These are phyloP conservation scores for Gorsachius goisagi DNA, from an alignment of 2,113 vertebrate species.

Conservation along the genomic window DNA sequence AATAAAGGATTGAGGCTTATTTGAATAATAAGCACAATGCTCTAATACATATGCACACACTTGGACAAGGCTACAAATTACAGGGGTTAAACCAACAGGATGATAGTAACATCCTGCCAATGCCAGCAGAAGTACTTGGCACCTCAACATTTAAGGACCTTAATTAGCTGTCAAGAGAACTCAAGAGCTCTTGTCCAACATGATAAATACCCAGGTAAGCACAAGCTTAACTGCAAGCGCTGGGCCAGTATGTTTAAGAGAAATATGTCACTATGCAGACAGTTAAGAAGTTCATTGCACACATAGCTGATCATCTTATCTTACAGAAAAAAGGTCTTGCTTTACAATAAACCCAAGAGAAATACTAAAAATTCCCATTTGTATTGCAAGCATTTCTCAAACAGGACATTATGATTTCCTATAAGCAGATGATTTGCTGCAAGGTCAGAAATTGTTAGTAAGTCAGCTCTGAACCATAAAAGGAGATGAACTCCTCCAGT, in stretches of 20 bases:
- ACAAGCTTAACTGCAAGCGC: neutral
- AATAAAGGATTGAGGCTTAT: neutral
- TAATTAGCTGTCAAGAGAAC: neutral
- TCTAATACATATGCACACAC: fast-evolving
- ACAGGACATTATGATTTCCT: neutral
- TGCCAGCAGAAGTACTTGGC: neutral
- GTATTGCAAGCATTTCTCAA: neutral
- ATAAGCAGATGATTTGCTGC: neutral
- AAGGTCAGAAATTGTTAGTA: neutral
- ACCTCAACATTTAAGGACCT: neutral
- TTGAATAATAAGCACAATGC: neutral
- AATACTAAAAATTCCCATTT: neutral
- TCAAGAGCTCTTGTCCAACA: neutral
- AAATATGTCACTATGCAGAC: neutral
- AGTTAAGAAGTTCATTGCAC: neutral
- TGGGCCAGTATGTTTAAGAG: neutral
- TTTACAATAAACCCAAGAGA: neutral
- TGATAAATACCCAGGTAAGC: neutral
- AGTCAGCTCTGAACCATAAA: neutral
- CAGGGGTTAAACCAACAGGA: neutral
- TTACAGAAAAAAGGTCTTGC: neutral
- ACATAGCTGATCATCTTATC: neutral
- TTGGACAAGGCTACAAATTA: neutral
- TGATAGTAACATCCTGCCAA: neutral
- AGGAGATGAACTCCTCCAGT: neutral